Evolutionary conservation across 2,113 vertebrate species (phyloP).

Genomic region (Laterallus jamaicensis): DNA sequence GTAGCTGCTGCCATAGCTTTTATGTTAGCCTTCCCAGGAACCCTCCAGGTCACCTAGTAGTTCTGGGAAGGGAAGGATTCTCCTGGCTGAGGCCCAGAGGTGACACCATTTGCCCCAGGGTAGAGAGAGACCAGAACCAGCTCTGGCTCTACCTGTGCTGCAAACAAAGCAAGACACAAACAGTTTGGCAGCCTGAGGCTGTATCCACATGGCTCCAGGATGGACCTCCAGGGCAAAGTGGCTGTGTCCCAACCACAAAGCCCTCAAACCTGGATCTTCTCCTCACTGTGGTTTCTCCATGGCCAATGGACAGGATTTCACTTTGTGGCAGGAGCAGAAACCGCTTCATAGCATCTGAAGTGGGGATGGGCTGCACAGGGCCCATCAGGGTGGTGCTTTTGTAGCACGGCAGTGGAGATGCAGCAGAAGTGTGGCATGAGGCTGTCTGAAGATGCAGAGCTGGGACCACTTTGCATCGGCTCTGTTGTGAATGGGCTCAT

Average conservation of each 20-base stretch:
- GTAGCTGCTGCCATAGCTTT: not conserved
- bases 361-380: accelerated
- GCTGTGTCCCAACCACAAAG: not conserved
- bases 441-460: not conserved
- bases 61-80: conserved; percentile 1
- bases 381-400: not conserved
- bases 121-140: not conserved
- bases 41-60: not conserved
- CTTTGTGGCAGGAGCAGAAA: not conserved
- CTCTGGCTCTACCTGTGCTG: not conserved
- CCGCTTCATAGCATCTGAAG: not conserved
- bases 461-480: not conserved
- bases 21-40: not conserved
- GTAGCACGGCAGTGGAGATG: not conserved
- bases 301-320: not conserved
- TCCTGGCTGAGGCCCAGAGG: not conserved
- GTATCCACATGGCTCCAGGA: not conserved
- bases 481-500: not conserved
- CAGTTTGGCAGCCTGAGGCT: not conserved
- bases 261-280: not conserved
- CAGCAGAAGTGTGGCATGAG: not conserved
- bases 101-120: not conserved
- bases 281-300: not conserved
- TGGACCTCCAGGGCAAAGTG: not conserved
- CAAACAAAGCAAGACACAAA: not conserved